Conservation (phyloP, 2,797 vertebrate genomes). For the Girardinus metallicus region DNA sequence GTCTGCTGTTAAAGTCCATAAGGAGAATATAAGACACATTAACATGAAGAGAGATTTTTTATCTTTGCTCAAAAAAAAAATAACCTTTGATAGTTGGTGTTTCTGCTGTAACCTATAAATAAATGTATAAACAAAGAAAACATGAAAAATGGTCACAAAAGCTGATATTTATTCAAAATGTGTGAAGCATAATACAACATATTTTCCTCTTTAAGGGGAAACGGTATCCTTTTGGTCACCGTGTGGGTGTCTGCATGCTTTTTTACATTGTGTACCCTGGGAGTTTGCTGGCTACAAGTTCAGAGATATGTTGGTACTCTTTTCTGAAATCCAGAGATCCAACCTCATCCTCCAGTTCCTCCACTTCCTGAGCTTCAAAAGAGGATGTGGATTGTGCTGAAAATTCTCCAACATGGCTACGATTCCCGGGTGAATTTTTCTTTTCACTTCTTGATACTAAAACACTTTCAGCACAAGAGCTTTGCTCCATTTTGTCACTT, state of each 20-base stretch:
- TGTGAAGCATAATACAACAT: not conserved
- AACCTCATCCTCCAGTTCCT: slow-evolving; percentile 74
- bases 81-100: not conserved
- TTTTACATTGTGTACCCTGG: slow-evolving; percentile 90
- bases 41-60: not conserved
- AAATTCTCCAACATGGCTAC: slow-evolving; percentile 52
- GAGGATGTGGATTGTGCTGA: slow-evolving; percentile 68
- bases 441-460: slow-evolving; percentile 40
- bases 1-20: not conserved
- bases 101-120: not conserved
- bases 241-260: not conserved
- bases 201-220: not conserved
- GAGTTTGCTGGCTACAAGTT: slow-evolving; percentile 86
- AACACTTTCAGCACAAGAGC: slow-evolving; percentile 41
- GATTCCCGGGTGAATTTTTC: slow-evolving; percentile 59
- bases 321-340: slow-evolving; percentile 76
- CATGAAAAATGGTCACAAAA: slow-evolving; percentile 6
- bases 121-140: slow-evolving; percentile 4
- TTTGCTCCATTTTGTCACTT: slow-evolving; percentile 35
- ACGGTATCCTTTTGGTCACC: not conserved
- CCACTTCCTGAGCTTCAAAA: slow-evolving; percentile 63
- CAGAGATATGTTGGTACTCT: slow-evolving; percentile 86
- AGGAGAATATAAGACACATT: not conserved
- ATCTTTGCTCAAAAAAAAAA: not conserved
- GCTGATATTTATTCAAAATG: slow-evolving; percentile 42